Evolutionary conservation across 2,888 invertebrate genomes (phyloP), one percentile per base, ranked within the genome.

Genomic region (Ophion ventricosus): DNA sequence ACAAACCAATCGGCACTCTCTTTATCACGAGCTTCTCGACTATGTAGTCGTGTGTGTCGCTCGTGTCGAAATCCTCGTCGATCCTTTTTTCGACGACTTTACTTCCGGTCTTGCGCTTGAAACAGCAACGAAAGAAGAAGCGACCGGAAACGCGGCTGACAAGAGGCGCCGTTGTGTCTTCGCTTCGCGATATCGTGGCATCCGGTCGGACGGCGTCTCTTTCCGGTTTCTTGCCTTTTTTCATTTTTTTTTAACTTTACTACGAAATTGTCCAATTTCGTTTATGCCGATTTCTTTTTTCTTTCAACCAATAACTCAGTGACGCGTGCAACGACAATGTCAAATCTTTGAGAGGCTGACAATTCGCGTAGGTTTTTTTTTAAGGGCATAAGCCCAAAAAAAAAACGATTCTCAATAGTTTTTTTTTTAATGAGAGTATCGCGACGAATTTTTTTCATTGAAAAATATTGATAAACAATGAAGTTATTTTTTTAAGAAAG

Each of bases 1-100:
- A 87, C 2, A 90, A 59, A 23, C 81, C 69, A 25, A 88, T 77
- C 29, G 90, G 90, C 23, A 91, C 87, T 8, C 86, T 87, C 77
- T 88, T 90, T 17, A 91, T 87, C 2, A 89, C 77, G 10, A 91
- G 87, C 82, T 91, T 91, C 73, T 91, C 90, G 10, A 91, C 88
- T 5, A 91, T 84, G 14, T 89, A 91, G 70, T 91, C 90, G 56
- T 79, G 88, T 59, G 10, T 17, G 10, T 88, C 86, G n/a, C 83
- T 75, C 0, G 74, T 26, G 75, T 86, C 59, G 7, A 64, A 63
- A 59, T 86, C 78, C 23, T 25, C 5, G 8, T 0, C 35, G 20
- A 64, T 49, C 11, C 63, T 59, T 11, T 63, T 74, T 2, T 43
- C 17, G 14, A 40, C 56, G 57, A 49, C 59, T 20, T 17, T 49